A percentile compares a stretch with the other conserved stretches of the same genome.
Conservation (phyloP, 2,888 invertebrate genomes). For the Lepidocyrtinus sp. region DNA sequence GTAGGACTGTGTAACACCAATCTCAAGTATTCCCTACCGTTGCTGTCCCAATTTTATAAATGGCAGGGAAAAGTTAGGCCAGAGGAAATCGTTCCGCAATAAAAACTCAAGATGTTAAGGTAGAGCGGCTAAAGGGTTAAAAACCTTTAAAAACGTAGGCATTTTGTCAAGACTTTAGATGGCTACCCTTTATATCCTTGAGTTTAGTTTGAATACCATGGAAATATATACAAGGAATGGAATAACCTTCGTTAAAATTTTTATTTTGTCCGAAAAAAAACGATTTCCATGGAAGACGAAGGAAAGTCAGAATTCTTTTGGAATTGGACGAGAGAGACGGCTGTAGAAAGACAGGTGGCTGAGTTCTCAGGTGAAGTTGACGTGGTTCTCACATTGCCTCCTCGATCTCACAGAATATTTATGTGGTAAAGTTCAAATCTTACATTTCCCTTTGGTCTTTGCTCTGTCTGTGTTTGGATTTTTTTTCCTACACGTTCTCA, state of each 20-base stretch:
- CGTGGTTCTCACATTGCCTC: slow-evolving; percentile 57
- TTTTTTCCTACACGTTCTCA: not conserved
- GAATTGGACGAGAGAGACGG: slow-evolving; percentile 48
- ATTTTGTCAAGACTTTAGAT: too few relatives aligned
- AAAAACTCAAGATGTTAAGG: slow-evolving; percentile 10
- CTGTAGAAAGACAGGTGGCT: slow-evolving; percentile 63
- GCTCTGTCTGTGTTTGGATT: slow-evolving; percentile 18
- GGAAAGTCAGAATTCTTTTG: slow-evolving; percentile 47
- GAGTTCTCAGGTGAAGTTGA: slow-evolving; percentile 68
- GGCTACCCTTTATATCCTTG: not conserved
- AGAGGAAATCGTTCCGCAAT: slow-evolving; percentile 31
- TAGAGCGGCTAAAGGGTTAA: not conserved
- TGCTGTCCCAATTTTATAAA: slow-evolving; percentile 44
- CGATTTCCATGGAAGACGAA: not conserved
- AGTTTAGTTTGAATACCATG: slow-evolving; percentile 23
- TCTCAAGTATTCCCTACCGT: not conserved
- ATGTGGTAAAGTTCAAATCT: slow-evolving; percentile 64
- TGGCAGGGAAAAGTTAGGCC: slow-evolving; percentile 43
- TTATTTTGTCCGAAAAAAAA: slow-evolving; percentile 29
- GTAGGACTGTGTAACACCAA: too few relatives aligned
- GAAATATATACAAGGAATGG: slow-evolving; percentile 17
- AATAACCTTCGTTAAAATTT: slow-evolving; percentile 17
- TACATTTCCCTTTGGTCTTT: slow-evolving; percentile 52
- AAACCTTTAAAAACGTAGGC: not conserved
- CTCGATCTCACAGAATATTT: slow-evolving; percentile 60